Base-by-base conservation (phyloP, 1,140 invertebrate genomes). In the Trichomalopsis sarcophagae region DNA sequence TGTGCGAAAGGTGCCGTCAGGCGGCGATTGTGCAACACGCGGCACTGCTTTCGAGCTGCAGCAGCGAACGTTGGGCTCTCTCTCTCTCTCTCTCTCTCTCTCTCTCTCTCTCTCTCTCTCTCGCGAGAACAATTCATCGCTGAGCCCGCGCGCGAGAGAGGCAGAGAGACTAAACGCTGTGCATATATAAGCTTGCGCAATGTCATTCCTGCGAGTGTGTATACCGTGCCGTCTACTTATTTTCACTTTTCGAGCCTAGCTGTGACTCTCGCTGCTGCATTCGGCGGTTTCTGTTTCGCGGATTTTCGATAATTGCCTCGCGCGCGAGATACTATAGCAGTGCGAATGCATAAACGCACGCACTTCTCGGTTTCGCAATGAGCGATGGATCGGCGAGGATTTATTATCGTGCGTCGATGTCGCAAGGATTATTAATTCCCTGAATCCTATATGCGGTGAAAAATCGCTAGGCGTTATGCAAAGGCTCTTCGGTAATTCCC, bases 1-100 rank as follows among this genome's bases (percentile, higher is more conserved):
- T 62, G 76, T 86, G 86, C 88, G 88, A 89, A 90, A 91, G 87
- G 87, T 85, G 66, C 73, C 76, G 71, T 36, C 33, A 36, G 33
- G 68, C 33, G 47, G 87, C 66, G 85, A 87, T 88, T 88, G 79
- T 86, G 84, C 86, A 87, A 88, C 85, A 69, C 86, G 66, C 33
- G 69, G 27, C 66, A 44, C 55, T 62, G 55, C 55, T 62, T 62
- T 62, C 55, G 55, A 62, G 55, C 55, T 62, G 21, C 55, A 21
- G 21, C 55, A 21, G 55, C 6, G 21, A 17, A 17, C 14, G 55
- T 21, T 50, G 47, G 55, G 17, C 55, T 62, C 55, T 27, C 27
- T 27, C 27, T 27, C 27, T 27, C 27, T 27, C 27, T 27, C 27
- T 27, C 27, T 27, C 27, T 27, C 17, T 21, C 55, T n/a, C 55